These are phyloP conservation scores for Dryadula phaetusa DNA, from an alignment of 2,888 invertebrate genomes.

Conservation along the genomic window DNA sequence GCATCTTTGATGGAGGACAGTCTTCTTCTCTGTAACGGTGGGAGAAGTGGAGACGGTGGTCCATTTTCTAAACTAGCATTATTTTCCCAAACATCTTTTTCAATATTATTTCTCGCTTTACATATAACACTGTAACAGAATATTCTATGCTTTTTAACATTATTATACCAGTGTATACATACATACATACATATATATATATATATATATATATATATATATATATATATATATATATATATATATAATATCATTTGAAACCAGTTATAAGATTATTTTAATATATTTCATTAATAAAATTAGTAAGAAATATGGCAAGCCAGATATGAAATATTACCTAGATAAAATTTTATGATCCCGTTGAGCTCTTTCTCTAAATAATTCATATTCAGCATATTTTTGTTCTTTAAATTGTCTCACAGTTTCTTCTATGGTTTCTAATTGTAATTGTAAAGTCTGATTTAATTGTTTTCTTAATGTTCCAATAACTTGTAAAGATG, in stretches of 20 bases:
- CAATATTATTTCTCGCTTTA: constrained; percentile 63
- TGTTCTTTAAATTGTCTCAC: constrained; percentile 90
- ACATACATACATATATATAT: too few relatives aligned
- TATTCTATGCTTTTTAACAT: constrained; percentile 11
- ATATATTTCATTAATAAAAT: not conserved
- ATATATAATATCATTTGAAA: not conserved
- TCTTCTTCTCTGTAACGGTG: constrained; percentile 78
- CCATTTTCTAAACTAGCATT: constrained; percentile 66
- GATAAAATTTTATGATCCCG: constrained; percentile 88
- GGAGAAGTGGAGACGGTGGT: constrained; percentile 73
- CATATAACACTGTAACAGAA: constrained; percentile 71
- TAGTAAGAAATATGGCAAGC: not conserved
- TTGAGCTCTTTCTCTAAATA: constrained; percentile 88
- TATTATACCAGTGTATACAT: too few relatives aligned
- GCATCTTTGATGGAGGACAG: constrained; percentile 80
- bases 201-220: too few relatives aligned
- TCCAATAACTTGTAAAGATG: constrained; percentile 82
- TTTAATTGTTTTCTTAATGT: constrained; percentile 87
- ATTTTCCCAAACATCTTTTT: constrained; percentile 60
- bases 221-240: too few relatives aligned
- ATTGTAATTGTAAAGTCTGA: constrained; percentile 87
- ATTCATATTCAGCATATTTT: constrained; percentile 90
- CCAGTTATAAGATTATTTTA: not conserved
- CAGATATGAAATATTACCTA: constrained; percentile 67
- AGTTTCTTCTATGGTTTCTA: constrained; percentile 88